These are phyloP conservation scores for Acrocyrtus sp. DNA, from an alignment of 2,888 invertebrate species.

Conservation along the genomic window DNA sequence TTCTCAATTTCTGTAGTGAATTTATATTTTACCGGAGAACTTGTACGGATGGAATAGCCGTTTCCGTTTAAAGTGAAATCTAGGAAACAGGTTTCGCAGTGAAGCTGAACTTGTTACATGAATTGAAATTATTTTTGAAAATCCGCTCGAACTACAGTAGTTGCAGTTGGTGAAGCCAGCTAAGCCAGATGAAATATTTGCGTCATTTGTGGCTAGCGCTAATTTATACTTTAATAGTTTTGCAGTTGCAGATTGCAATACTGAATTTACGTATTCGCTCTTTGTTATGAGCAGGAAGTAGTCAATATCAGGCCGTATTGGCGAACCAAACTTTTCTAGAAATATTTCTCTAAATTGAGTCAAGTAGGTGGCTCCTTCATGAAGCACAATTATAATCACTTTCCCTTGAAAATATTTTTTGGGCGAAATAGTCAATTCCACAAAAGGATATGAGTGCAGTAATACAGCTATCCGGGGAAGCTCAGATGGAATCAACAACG, in stretches of 20 bases:
- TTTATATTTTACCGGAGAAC: slow-evolving; percentile 24
- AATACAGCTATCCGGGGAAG: no score
- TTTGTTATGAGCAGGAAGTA: background rate
- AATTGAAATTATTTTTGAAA: slow-evolving; percentile 12
- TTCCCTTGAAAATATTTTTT: slow-evolving; percentile 23
- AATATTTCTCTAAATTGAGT: background rate
- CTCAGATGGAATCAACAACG: no score
- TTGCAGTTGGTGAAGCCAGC: slow-evolving; percentile 15
- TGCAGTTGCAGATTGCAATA: background rate
- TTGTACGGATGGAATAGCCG: slow-evolving; percentile 7
- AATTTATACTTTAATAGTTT: slow-evolving; percentile 26
- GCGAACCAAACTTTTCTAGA: background rate
- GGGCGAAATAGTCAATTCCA: background rate
- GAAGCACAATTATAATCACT: background rate
- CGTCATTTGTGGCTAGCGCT: no score
- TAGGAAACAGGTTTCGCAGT: slow-evolving; percentile 12
- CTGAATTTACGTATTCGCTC: background rate
- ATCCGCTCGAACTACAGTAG: slow-evolving; percentile 1
- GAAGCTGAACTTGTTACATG: background rate
- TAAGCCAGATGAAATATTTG: background rate
- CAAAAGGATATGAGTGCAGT: background rate
- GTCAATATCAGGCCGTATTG: background rate
- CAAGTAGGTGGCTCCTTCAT: background rate
- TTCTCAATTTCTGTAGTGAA: slow-evolving; percentile 24
- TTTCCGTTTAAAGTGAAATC: slow-evolving; percentile 35